These are phyloP conservation scores for Neomonachus schauinslandi DNA, from an alignment of 2,113 vertebrate species.

Conservation along the genomic window DNA sequence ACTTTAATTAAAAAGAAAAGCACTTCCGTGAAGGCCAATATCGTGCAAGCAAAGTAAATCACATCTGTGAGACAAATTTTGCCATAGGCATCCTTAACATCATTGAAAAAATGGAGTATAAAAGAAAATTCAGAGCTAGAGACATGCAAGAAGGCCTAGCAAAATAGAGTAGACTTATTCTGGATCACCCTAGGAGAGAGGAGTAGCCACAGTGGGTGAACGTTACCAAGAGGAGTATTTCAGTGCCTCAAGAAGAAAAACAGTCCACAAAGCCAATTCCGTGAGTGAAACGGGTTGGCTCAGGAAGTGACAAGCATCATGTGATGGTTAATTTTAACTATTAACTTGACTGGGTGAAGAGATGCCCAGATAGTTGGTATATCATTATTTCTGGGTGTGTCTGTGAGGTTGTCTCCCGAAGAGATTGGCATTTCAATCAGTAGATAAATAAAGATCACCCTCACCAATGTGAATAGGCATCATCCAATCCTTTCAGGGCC, in stretches of 20 bases:
- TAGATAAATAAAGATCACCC: neutral
- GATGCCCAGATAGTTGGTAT: neutral
- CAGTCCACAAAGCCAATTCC: neutral
- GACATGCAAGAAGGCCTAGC: neutral
- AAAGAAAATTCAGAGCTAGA: neutral
- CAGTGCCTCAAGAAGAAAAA: neutral
- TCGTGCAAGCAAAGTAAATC: neutral
- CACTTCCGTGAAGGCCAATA: neutral
- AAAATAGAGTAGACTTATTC: neutral
- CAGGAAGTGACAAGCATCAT: neutral
- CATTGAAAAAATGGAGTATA: neutral
- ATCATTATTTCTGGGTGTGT: neutral
- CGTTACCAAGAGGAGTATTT: neutral
- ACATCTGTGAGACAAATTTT: neutral
- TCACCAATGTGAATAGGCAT: neutral
- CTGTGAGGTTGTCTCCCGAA: neutral
- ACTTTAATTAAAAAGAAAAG: constrained; percentile 3
- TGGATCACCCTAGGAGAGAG: neutral
- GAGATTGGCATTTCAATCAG: neutral
- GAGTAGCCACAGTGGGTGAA: neutral
- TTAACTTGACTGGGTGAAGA: neutral
- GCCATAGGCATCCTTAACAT: neutral
- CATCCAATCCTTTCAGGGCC: neutral
- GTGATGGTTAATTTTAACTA: neutral
- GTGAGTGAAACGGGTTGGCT: neutral